Evolutionary conservation across 2,797 vertebrate species (phyloP), one percentile per base, ranked within the genome.

Genomic region (Takifugu rubripes): DNA sequence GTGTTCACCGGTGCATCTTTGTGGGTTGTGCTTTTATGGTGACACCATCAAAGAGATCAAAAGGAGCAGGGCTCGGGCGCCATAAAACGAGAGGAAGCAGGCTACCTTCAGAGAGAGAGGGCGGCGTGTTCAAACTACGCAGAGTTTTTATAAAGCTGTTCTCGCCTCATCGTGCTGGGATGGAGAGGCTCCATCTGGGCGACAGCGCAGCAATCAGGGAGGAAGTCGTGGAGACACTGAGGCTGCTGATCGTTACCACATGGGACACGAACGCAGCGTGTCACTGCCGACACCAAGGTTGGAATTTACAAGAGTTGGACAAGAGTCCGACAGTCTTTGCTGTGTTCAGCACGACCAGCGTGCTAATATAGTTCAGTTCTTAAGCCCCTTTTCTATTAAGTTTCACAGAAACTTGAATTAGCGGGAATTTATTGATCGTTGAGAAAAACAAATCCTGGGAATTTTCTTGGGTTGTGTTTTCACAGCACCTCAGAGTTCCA

Each of bases 191-290:
- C 83, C 82, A 82, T 84, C 77, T 83, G 87, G 67, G 64, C 42
- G 29, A 67, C 82, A 81, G 72, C 54, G 64, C 72, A 51, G 52
- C 67, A 57, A 68, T 55, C 45, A 49, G 53, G 65, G 73, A 86
- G 84, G 86, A 88, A 89, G 81, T 71, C 7, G 0, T 42, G 64
- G 68, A 87, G 86, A 87, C 75, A 2, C 6, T 66, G 59, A 42
- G 51, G 62, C 62, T 66, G 27, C 29, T 6, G 15, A 46, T 51
- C 12, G 36, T 47, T 69, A 81, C 76, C 77, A 71, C 81, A 70
- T 68, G 57, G 65, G 67, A 65, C 45, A 55, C 51, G 10, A 14
- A 40, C 36, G 12, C 36, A 40, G 36, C 36, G 36, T 14, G 36
- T 40, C 36, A 14, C 11, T 5, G 10, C n/a, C 43, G 43, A 44